Percentiles rank a stretch among this genome's conserved stretches.
phyloP scores from a whole-genome alignment of 2,113 vertebrate genomes.

The Leptocoma aspasia region DNA sequence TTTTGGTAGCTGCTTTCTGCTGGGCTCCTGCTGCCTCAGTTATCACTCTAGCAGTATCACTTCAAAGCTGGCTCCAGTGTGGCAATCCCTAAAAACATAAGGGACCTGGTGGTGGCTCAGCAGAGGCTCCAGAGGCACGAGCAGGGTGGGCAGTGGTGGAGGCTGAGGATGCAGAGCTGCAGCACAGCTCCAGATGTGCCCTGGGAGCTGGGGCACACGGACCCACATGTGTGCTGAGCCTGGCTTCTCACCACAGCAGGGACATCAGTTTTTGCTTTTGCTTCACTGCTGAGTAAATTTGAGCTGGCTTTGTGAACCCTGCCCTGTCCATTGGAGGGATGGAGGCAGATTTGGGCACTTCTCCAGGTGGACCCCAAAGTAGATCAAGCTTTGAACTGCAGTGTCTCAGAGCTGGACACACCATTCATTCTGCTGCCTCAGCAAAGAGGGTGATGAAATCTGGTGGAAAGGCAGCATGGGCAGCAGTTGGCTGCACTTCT shows the following conservation, averaged over 20 bases:
- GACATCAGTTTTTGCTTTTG: not conserved
- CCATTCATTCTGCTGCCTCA: rapidly evolving
- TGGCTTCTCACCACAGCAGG: not conserved
- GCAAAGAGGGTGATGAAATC: not conserved
- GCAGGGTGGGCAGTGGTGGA: not conserved
- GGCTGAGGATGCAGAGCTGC: not conserved
- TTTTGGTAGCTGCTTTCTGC: not conserved
- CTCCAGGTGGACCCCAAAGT: not conserved
- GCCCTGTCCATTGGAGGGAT: not conserved
- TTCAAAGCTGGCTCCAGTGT: not conserved
- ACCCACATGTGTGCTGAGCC: rapidly evolving
- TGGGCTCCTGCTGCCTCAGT: not conserved
- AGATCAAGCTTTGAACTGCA: not conserved
- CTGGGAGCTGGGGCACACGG: rapidly evolving
- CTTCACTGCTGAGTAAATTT: not conserved
- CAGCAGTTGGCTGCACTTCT: not conserved
- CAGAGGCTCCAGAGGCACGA: not conserved
- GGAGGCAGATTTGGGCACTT: not conserved
- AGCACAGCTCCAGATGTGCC: not conserved
- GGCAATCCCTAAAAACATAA: not conserved
- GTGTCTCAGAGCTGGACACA: not conserved
- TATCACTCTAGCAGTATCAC: not conserved
- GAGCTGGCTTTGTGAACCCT: not conserved
- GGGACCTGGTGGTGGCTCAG: not conserved
- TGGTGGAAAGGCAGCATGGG: not conserved